These are phyloP conservation scores for Fabriciana adippe DNA, from an alignment of 2,888 invertebrate species.

Conservation along the genomic window DNA sequence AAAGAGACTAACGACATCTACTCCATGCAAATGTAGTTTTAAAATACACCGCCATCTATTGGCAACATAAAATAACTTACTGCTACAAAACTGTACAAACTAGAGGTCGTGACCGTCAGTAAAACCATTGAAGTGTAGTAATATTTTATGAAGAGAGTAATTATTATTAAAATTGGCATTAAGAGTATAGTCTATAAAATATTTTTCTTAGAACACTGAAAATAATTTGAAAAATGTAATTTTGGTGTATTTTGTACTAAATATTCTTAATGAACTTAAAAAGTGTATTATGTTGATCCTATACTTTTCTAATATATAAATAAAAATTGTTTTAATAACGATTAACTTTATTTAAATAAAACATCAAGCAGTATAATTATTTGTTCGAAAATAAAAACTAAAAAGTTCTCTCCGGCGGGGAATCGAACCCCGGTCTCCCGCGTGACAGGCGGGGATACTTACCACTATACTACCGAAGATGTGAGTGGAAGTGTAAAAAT, in stretches of 20 bases:
- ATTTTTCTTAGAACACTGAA: no score
- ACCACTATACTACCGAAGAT: constrained; percentile 81
- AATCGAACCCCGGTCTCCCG: constrained; percentile 84
- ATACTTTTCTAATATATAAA: no score
- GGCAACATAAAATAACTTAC: neutral
- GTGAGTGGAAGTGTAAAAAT: no score
- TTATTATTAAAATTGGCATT: neutral
- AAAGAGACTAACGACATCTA: constrained; percentile 4
- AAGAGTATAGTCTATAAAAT: no score
- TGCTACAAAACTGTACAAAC: neutral
- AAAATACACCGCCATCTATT: neutral
- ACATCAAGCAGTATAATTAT: no score
- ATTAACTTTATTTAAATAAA: no score
- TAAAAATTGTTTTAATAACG: no score
- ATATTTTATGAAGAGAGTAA: neutral
- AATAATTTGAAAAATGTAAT: no score
- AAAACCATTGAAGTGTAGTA: neutral
- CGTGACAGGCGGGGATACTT: constrained; percentile 83
- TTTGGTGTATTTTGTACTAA: no score
- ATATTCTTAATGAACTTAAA: no score
- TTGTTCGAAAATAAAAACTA: neutral
- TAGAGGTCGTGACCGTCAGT: neutral
- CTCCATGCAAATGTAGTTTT: neutral
- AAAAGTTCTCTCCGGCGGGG: constrained; percentile 68
- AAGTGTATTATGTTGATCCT: no score